These are phyloP conservation scores for Phortica okadai DNA, from an alignment of 2,888 invertebrate species.

Conservation along the genomic window DNA sequence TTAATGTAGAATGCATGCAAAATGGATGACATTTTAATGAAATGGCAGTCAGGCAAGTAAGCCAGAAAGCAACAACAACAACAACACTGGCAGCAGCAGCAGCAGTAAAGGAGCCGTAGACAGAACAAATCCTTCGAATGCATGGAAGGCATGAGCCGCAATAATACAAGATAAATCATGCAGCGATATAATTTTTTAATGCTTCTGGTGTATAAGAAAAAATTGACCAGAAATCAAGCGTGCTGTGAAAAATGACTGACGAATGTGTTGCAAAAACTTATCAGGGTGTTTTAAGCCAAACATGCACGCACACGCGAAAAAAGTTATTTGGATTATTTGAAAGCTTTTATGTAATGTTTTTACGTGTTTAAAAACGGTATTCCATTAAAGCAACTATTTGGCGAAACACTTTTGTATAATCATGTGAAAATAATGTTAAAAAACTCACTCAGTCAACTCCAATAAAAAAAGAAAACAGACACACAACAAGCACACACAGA, in stretches of 20 bases:
- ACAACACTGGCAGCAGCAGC: background rate
- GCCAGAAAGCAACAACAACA: background rate
- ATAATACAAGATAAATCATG: conserved; percentile 60
- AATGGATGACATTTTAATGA: conserved; percentile 71
- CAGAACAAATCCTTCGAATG: conserved; percentile 26
- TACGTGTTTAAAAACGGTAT: background rate
- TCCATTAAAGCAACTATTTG: too few species aligned
- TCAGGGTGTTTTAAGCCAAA: background rate
- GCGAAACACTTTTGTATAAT: background rate
- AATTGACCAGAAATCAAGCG: background rate
- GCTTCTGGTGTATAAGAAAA: conserved; percentile 5
- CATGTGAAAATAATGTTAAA: background rate
- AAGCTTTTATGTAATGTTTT: background rate
- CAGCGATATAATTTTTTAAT: conserved; percentile 19
- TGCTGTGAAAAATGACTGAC: background rate
- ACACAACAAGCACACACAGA: background rate
- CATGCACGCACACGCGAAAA: background rate
- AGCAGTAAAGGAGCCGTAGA: background rate
- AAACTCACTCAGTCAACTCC: background rate
- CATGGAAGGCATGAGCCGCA: conserved; percentile 44
- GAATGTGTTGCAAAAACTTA: background rate
- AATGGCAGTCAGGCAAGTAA: conserved; percentile 53
- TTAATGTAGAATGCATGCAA: conserved; percentile 67
- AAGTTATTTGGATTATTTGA: background rate
- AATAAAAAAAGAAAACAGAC: background rate